Evolutionary conservation across 2,888 invertebrate species (phyloP), one percentile per base, ranked within the genome.

Genomic region (Dendrolimus houi): DNA sequence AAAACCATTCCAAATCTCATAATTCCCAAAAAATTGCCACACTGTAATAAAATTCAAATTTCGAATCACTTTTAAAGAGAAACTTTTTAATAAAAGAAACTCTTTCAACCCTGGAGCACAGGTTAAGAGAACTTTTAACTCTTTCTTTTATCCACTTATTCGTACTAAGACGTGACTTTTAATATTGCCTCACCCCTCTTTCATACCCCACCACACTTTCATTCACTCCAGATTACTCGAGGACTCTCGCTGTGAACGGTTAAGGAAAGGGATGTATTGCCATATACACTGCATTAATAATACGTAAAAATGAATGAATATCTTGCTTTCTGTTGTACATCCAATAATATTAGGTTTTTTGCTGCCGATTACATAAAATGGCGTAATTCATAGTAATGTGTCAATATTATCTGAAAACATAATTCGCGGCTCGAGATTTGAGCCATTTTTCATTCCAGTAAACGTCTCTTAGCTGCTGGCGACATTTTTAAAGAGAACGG

Each of bases 141-240:
- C 73, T 74, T 77, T 71, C 73, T 75, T 75, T 74, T 74, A 69
- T 64, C 68, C 75, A 66, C 74, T 73, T 70, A 73, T 72, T 72
- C 76, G 62, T 65, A 65, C 66, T 68, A 69, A 71, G 72, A 69
- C 68, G 72, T 67, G 71, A 74, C 75, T 75, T 77, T 77, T 75
- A 76, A 77, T 77, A 77, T 77, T 63, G 64, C 63, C 59, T 58
- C 52, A 53, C 52, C 56, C 55, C 56, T 55, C 9, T 47, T 10
- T 12, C 47, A 10, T 12, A 47, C 47, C 12, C 47, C 47, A 10
- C 47, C 47, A 47, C 47, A 47, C 12, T 47, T 12, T 10, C 12
- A 2, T 47, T 10, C 9, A 9, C 47, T 12, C 47, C 47, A 47
- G 47, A 8, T 10, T 12, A 12, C 47, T 47, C 47, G 47, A 47